Evolutionary conservation across 2,888 invertebrate species (phyloP), one percentile per base, ranked within the genome.

Genomic region (Phaedon cochleariae): DNA sequence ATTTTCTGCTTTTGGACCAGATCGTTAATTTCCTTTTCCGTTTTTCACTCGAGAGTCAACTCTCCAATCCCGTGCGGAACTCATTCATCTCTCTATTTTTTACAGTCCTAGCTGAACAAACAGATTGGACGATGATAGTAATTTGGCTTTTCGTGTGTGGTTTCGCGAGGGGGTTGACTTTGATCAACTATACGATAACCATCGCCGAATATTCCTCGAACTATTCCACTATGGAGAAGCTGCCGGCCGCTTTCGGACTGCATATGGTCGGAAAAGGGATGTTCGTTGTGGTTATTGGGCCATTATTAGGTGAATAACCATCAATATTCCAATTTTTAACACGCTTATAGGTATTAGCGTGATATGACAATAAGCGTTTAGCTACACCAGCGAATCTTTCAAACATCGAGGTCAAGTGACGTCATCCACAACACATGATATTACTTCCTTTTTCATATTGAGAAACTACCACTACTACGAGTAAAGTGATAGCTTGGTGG

Each of bases 151-250:
- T 91, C 0, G 88, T 93, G 61, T 91, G 91, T 79, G 93, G 93
- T 15, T 93, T 93, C 85, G 88, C 92, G 81, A 86, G 93, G 63
- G 93, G 93, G 64, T 90, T 92, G 77, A 91, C 92, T 15, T 85
- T 93, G 51, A 92, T 92, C 73, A 92, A 92, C 83, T 90, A 92
- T 78, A 91, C 91, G 31, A 86, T 92, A 6, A 91, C 91, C n/a
- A 90, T 92, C 73, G 91, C 92, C 0, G 92, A 92, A 82, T 90
- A 90, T 72, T 37, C 65, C 6, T 59, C 65, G 1, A 29, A 37
- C 20, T 65, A 53, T 54, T 90, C 85, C n/a, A 83, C 91, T 0
- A 79, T 86, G 71, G 91, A 92, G 77, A 91, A 91, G 77, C 80
- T 92, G 68, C 92, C 92, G 0, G 91, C 91, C 5, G 92, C 92